Evolutionary conservation across 1,140 invertebrate genomes (phyloP).

Genomic region (Drosophila bocqueti): DNA sequence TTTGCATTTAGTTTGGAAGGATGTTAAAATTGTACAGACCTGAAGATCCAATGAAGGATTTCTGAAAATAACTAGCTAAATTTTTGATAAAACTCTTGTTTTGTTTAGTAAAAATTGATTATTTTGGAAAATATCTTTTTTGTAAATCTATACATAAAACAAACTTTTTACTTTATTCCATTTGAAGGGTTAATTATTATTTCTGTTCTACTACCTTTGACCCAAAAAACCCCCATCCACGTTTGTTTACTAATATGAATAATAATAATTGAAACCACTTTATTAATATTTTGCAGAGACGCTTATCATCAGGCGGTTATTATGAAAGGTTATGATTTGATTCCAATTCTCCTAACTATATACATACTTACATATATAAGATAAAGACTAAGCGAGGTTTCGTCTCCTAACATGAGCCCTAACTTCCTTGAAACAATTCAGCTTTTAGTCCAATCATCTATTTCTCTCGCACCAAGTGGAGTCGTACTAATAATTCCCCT

Average conservation of each 20-base stretch:
- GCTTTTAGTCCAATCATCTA: constrained; percentile 3
- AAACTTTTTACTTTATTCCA: not conserved
- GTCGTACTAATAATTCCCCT: not conserved
- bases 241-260: constrained; percentile 74
- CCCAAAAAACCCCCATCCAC: constrained; percentile 24
- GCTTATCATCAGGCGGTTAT: constrained; percentile 85
- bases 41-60: not conserved
- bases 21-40: not conserved
- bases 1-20: not conserved
- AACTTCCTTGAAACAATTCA: constrained; percentile 61
- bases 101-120: not conserved
- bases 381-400: constrained; percentile 65
- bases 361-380: constrained; percentile 29
- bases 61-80: not conserved
- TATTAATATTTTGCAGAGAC: constrained; percentile 85
- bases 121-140: too few relatives aligned
- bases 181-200: constrained; percentile 17
- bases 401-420: constrained; percentile 77
- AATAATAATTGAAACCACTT: constrained; percentile 82
- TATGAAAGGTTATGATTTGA: constrained; percentile 85
- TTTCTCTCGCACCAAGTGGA: too few relatives aligned
- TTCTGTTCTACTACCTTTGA: constrained; percentile 10
- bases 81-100: not conserved
- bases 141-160: not conserved
- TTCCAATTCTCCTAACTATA: constrained; percentile 65